A percentile compares a stretch with the other conserved stretches of the same genome.
phyloP scores from a whole-genome alignment of 2,888 invertebrate genomes.

The Uloborus plumipes region DNA sequence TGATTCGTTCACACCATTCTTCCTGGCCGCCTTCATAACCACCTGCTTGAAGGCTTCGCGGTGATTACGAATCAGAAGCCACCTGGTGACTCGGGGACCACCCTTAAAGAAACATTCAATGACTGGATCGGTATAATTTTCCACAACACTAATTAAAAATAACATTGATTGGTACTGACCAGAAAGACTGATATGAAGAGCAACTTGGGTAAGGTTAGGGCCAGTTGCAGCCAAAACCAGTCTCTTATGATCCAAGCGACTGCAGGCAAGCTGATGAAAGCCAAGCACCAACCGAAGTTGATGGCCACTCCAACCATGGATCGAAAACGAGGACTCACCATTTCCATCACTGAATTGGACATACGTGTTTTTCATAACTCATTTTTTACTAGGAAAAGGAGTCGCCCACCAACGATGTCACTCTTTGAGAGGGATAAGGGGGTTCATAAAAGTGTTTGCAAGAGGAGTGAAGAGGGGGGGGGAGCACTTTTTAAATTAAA shows the following conservation, averaged over 20 bases:
- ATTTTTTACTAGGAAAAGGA: no score
- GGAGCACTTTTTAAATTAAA: no score
- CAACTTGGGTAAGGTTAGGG: conserved; percentile 50
- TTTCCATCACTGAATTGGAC: conserved; percentile 46
- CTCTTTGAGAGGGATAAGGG: no score
- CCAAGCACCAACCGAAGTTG: conserved; percentile 62
- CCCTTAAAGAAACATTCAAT: conserved; percentile 16
- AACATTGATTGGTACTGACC: conserved; percentile 26
- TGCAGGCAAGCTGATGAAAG: conserved; percentile 53
- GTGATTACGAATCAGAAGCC: conserved; percentile 43
- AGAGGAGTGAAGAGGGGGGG: no score
- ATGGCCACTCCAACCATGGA: conserved; percentile 51
- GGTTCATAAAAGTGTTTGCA: no score
- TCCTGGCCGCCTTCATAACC: conserved; percentile 35
- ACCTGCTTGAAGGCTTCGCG: conserved; percentile 23
- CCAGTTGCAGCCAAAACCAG: conserved; percentile 61
- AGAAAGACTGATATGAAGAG: conserved; percentile 54
- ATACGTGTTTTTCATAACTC: no score
- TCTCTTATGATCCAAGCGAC: conserved; percentile 58
- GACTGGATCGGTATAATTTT: neutral
- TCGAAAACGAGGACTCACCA: conserved; percentile 54
- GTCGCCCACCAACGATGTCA: no score
- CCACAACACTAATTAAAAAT: neutral
- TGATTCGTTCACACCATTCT: conserved; percentile 17
- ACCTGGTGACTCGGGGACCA: conserved; percentile 58